Evolutionary conservation across 2,797 vertebrate species (phyloP).

Genomic region (Chrysocyon brachyurus): DNA sequence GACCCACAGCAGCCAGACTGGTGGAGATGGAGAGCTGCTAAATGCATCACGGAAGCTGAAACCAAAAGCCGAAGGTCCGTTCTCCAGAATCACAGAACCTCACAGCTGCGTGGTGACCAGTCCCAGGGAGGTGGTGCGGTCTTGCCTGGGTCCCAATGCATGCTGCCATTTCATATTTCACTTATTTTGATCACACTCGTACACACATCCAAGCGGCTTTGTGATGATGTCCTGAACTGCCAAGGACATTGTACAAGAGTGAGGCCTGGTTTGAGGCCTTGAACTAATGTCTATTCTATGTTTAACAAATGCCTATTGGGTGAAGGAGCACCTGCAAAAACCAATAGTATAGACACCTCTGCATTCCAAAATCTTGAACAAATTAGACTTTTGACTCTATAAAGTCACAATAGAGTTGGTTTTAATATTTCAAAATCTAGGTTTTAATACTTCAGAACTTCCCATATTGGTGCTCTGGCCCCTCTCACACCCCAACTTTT

Average conservation of each 20-base stretch:
- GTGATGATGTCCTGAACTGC: not conserved
- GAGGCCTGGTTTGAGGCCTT: not conserved
- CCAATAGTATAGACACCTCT: not conserved
- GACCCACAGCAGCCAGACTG: not conserved
- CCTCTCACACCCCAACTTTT: not conserved
- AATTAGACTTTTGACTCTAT: not conserved
- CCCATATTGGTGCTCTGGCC: not conserved
- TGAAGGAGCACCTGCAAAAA: not conserved
- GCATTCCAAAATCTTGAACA: constrained; percentile 13
- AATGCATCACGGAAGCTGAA: not conserved
- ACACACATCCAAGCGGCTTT: not conserved
- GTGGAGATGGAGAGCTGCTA: not conserved
- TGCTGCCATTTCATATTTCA: not conserved
- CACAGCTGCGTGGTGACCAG: too few species aligned
- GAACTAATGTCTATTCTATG: not conserved
- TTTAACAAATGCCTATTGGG: not conserved
- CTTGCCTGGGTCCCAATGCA: not conserved
- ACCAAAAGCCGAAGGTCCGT: not conserved
- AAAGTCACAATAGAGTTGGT: not conserved
- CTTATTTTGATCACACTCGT: not conserved
- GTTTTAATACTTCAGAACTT: not conserved
- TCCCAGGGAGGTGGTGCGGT: not conserved
- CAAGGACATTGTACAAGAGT: not conserved
- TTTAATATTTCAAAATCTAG: not conserved
- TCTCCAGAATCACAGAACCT: not conserved